phyloP scores from a whole-genome alignment of 2,797 vertebrate species.

The Phyllotis vaccarum region DNA sequence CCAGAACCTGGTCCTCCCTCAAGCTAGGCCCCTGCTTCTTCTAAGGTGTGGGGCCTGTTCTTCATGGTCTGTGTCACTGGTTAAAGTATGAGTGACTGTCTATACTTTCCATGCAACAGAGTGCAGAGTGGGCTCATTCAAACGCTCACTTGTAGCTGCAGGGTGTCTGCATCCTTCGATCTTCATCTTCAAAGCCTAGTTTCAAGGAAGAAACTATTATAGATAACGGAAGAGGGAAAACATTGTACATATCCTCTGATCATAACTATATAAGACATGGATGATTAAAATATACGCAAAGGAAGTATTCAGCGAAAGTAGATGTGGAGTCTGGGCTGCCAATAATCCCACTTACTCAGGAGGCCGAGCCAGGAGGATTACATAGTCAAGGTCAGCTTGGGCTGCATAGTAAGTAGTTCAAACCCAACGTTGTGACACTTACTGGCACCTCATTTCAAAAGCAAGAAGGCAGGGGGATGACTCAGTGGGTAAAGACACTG shows the following conservation, averaged over 20 bases:
- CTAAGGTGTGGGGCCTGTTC: background rate
- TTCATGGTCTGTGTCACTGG: background rate
- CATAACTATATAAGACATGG: background rate
- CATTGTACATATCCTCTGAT: background rate
- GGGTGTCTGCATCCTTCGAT: background rate
- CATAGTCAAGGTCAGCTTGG: background rate
- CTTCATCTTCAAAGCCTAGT: background rate
- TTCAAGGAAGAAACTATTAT: background rate
- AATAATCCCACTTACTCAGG: background rate
- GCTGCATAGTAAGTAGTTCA: background rate
- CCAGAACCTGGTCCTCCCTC: background rate
- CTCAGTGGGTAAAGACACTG: background rate
- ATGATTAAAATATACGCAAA: constrained; percentile 27
- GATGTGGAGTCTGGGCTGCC: background rate
- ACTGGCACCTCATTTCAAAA: background rate
- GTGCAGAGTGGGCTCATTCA: background rate
- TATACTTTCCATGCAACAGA: background rate
- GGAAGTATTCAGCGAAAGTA: constrained; percentile 33
- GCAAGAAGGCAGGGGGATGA: background rate
- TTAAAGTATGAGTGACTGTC: background rate
- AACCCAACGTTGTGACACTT: background rate
- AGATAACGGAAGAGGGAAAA: background rate
- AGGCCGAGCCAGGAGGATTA: background rate
- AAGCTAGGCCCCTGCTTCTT: background rate
- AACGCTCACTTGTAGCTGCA: background rate